Conservation (phyloP, 2,888 invertebrate species). For the Mesopsocus fuscifrons region DNA sequence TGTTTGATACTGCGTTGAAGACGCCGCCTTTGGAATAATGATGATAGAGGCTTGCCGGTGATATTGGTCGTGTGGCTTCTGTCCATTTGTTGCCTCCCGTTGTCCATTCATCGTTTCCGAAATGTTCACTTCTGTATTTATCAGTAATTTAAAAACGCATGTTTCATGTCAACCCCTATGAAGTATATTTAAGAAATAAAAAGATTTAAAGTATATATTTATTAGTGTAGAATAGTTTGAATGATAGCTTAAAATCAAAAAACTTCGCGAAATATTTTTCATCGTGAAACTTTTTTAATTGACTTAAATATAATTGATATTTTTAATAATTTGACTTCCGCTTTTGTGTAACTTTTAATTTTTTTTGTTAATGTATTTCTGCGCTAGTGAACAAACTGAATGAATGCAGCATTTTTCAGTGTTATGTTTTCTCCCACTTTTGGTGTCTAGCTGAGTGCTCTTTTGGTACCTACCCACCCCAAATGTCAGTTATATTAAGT, state of each 20-base stretch:
- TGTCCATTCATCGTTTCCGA: too few relatives aligned
- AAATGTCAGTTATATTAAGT: background rate
- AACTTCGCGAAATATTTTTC: background rate
- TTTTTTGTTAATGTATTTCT: background rate
- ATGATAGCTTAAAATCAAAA: background rate
- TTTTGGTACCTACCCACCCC: background rate
- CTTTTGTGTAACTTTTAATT: background rate
- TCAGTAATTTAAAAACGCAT: background rate
- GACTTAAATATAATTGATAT: constrained; percentile 9
- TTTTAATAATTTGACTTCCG: background rate
- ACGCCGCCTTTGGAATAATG: too few relatives aligned
- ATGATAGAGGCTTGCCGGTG: too few relatives aligned
- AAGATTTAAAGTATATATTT: background rate
- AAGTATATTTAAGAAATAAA: background rate
- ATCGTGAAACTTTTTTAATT: background rate
- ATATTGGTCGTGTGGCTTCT: too few relatives aligned
- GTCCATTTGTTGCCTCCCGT: too few relatives aligned
- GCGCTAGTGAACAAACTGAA: too few relatives aligned
- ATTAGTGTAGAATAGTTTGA: background rate
- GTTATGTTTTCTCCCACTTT: background rate
- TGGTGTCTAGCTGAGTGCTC: background rate
- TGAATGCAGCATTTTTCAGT: background rate
- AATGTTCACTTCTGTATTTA: background rate
- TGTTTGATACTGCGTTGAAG: too few relatives aligned
- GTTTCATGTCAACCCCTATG: background rate